These are phyloP conservation scores for Drosophila nigricruria DNA, from an alignment of 2,888 invertebrate genomes.

Conservation along the genomic window DNA sequence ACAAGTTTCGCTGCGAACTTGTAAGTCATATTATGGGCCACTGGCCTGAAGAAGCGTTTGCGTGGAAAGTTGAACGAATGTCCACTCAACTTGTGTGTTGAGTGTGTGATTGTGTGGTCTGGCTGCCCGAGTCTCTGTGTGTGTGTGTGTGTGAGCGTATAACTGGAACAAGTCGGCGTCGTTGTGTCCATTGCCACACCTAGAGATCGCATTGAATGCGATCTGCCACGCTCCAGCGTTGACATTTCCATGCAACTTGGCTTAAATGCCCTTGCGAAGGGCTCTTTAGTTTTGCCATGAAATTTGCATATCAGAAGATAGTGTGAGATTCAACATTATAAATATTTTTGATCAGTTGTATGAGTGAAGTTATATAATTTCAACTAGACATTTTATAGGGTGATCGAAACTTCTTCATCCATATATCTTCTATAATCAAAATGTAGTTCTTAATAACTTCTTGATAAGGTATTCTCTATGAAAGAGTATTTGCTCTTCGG, in stretches of 20 bases:
- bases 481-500: conserved; percentile 1
- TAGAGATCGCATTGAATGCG: conserved; percentile 45
- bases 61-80: conserved; percentile 69
- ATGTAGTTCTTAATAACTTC: too few relatives aligned
- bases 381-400: too few relatives aligned
- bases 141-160: conserved; percentile 26
- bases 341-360: too few relatives aligned
- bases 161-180: conserved; percentile 72
- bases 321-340: too few relatives aligned
- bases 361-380: too few relatives aligned
- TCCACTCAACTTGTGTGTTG: conserved; percentile 56
- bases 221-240: conserved; percentile 43
- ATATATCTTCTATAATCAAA: background rate
- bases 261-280: background rate
- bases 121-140: background rate
- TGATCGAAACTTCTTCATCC: too few relatives aligned
- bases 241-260: conserved; percentile 32
- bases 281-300: background rate
- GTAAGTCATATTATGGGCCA: conserved; percentile 12
- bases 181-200: conserved; percentile 49
- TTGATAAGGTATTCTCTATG: background rate
- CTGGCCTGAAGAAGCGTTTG: conserved; percentile 44
- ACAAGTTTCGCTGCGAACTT: conserved; percentile 23
- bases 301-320: background rate
- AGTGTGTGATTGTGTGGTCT: conserved; percentile 27